Evolutionary conservation across 2,113 vertebrate genomes (phyloP).

Genomic region (Miniopterus natalensis): DNA sequence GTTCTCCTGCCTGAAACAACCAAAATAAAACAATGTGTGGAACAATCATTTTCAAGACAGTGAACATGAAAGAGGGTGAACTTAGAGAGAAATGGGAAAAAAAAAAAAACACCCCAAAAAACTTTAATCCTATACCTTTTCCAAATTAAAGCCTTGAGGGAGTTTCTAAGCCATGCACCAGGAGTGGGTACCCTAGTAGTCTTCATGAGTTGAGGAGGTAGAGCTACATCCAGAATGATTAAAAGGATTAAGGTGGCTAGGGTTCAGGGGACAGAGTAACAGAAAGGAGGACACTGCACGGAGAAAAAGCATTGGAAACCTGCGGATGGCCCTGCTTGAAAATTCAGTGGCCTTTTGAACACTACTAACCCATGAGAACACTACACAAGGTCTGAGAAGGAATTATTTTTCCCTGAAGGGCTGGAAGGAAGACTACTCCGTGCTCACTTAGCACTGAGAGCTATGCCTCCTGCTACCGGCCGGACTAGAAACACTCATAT

Average conservation of each 20-base stretch:
- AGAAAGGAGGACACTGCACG: not conserved
- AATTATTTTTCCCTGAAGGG: not conserved
- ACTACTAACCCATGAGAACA: not conserved
- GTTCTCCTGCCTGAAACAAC: not conserved
- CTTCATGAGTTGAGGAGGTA: not conserved
- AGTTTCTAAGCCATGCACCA: not conserved
- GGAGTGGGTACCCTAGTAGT: not conserved
- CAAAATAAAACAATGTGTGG: not conserved
- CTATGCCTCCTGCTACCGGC: not conserved
- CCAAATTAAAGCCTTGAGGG: not conserved
- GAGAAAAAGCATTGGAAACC: not conserved
- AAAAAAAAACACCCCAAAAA: too few relatives aligned
- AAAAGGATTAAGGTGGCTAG: not conserved
- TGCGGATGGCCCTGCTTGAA: not conserved
- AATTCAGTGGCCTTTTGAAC: not conserved
- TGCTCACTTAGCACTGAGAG: not conserved
- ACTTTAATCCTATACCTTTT: not conserved
- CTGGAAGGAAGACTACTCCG: not conserved
- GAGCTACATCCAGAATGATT: not conserved
- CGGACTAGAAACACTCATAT: not conserved
- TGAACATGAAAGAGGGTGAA: not conserved
- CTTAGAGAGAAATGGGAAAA: not conserved
- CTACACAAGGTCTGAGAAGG: not conserved
- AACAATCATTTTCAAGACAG: not conserved
- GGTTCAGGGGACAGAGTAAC: not conserved